Percentiles rank a stretch among this genome's conserved stretches.
These are phyloP conservation scores for Andricus grossulariae DNA, from an alignment of 1,140 invertebrate genomes.

Conservation along the genomic window DNA sequence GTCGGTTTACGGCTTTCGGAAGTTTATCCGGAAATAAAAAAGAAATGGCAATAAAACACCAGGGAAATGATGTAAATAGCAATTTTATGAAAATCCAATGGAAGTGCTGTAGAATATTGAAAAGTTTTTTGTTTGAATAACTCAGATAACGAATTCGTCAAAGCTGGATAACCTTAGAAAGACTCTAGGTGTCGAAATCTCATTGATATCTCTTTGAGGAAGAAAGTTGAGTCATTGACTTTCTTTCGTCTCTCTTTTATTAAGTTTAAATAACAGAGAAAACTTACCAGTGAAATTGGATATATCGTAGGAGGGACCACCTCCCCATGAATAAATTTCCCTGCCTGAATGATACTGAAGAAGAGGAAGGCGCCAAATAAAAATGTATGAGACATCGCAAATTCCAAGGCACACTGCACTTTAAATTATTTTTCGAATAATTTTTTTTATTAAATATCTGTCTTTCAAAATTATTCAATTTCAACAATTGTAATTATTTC, in stretches of 20 bases:
- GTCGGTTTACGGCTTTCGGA: too few species aligned
- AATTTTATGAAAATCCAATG: too few species aligned
- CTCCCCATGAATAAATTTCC: not conserved
- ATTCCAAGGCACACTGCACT: not conserved
- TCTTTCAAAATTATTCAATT: too few species aligned
- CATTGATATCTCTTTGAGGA: not conserved
- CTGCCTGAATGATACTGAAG: not conserved
- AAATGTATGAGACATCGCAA: slow-evolving; percentile 18
- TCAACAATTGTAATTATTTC: too few species aligned
- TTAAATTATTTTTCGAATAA: not conserved
- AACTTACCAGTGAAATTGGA: not conserved
- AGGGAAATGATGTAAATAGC: too few species aligned
- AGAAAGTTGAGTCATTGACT: not conserved
- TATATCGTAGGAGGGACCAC: not conserved
- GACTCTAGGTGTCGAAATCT: too few species aligned
- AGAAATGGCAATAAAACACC: too few species aligned
- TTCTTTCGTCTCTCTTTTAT: not conserved
- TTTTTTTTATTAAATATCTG: not conserved
- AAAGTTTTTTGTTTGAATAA: too few species aligned
- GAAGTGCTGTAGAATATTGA: too few species aligned
- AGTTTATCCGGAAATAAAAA: too few species aligned
- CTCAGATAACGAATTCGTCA: too few species aligned
- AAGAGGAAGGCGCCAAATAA: slow-evolving; percentile 8
- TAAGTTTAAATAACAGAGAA: not conserved
- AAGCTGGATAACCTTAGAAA: too few species aligned